Base-by-base conservation (phyloP, 2,888 invertebrate species). In the Polydrusus pterygomalis region DNA sequence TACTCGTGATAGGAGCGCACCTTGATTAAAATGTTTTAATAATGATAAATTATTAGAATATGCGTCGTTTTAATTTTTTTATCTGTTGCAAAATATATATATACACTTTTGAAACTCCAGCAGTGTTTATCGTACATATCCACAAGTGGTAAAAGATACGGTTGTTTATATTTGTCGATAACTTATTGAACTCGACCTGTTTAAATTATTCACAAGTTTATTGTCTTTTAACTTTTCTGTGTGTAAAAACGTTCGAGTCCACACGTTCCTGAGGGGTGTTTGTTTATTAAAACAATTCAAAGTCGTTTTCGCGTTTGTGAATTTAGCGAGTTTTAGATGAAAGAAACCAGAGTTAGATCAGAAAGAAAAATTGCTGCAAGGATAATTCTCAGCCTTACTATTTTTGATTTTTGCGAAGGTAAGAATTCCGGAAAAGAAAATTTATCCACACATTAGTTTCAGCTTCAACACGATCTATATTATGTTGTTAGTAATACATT, bases 351-450 rank as follows among this genome's bases (percentile, higher is more conserved):
- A 15, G 11, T 38, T 38, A 17, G 34, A 18, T 18, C 15, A 11
- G 17, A 9, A 11, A 38, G 18, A 38, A 38, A 38, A 17, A 60
- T 60, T 38, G 40, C 38, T 11, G 15, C 58, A 15, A 38, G 17
- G 8, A 60, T 40, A 1, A 38, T 60, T 60, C 18, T 60, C 17
- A 30, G 38, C 15, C 7, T 38, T 7, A 49, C 10, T 11, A 49
- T 64, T 49, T 64, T 64, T 34, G 49, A 64, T 34, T 11, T 64
- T 10, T 64, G 64, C 47, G 64, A 64, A 64, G 64, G 64, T 64
- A 49, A 45, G 64, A 17, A 49, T 20, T n/a, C n/a, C n/a, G n/a
- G n/a, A n/a, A n/a, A n/a, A n/a, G n/a, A n/a, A n/a, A n/a, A n/a
- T n/a, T n/a, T n/a, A n/a, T n/a, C n/a, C n/a, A n/a, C n/a, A n/a